These are phyloP conservation scores for Eudyptes chrysolophus DNA, from an alignment of 2,113 vertebrate genomes.

Conservation along the genomic window DNA sequence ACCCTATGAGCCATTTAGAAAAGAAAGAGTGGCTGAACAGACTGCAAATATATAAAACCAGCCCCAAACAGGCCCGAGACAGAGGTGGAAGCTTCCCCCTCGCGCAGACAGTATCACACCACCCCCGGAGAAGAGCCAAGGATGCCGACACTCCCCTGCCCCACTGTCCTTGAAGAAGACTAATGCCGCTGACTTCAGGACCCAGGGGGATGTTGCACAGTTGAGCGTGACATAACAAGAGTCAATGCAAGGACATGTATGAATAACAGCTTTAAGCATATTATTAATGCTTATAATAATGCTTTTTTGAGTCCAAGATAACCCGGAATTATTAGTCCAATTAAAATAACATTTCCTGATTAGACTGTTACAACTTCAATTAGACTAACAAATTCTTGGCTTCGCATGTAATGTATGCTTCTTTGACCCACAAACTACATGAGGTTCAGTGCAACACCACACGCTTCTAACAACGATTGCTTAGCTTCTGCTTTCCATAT, in stretches of 20 bases:
- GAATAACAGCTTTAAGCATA: neutral
- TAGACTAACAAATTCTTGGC: neutral
- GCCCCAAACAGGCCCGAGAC: fast-evolving
- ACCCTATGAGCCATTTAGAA: neutral
- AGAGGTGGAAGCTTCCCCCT: neutral
- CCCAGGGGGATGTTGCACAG: fast-evolving
- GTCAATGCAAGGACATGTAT: neutral
- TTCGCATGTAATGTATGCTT: neutral
- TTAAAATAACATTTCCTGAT: neutral
- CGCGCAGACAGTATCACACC: neutral
- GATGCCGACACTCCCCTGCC: neutral
- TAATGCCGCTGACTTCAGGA: neutral
- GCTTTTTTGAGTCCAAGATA: neutral
- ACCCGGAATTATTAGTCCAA: neutral
- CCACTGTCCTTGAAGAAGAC: neutral
- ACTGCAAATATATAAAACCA: neutral
- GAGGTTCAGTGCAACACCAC: neutral
- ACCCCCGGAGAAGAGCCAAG: neutral
- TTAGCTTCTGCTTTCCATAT: neutral
- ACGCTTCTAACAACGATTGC: neutral
- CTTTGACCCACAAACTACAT: neutral
- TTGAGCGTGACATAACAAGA: neutral
- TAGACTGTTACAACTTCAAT: neutral
- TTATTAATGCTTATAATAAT: neutral
- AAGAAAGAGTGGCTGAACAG: neutral